Percentiles rank a stretch among this genome's conserved stretches.
These are phyloP conservation scores for Sisyra terminalis DNA, from an alignment of 2,888 invertebrate species.

Conservation along the genomic window DNA sequence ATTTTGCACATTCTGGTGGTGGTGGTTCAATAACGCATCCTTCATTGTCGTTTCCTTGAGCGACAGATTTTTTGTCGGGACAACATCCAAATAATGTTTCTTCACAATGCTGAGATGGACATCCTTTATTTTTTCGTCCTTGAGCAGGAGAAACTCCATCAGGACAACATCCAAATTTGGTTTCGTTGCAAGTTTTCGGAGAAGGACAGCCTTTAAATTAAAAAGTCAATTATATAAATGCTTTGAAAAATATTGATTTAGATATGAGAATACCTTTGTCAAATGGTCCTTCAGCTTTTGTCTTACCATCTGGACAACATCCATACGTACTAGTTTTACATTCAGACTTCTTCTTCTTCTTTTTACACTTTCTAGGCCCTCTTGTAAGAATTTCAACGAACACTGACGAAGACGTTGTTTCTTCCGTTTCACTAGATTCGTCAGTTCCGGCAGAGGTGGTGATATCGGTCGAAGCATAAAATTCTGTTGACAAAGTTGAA, in stretches of 20 bases:
- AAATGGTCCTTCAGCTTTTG: slow-evolving; percentile 65
- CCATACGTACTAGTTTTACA: slow-evolving; percentile 55
- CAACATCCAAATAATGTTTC: slow-evolving; percentile 81
- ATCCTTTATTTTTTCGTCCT: slow-evolving; percentile 55
- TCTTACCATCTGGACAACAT: slow-evolving; percentile 70
- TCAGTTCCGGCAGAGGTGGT: slow-evolving; percentile 11
- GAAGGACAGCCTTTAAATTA: slow-evolving; percentile 52
- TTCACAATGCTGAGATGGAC: slow-evolving; percentile 54
- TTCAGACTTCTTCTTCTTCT: slow-evolving; percentile 30
- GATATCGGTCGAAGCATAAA: slow-evolving; percentile 6
- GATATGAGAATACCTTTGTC: slow-evolving; percentile 38
- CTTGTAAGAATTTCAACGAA: background rate
- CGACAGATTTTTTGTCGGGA: slow-evolving; percentile 55
- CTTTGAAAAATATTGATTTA: background rate
- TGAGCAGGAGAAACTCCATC: slow-evolving; percentile 64
- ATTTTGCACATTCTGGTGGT: slow-evolving; percentile 34
- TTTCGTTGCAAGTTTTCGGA: slow-evolving; percentile 58
- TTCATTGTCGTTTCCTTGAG: slow-evolving; percentile 66
- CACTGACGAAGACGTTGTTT: slow-evolving; percentile 2
- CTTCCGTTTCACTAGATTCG: slow-evolving; percentile 13
- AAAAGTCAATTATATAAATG: slow-evolving; percentile 15
- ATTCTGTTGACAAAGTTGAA: background rate
- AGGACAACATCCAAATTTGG: slow-evolving; percentile 63
- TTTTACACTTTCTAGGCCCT: background rate
- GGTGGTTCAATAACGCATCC: slow-evolving; percentile 60